Percentiles rank a stretch among this genome's conserved stretches.
Evolutionary conservation across 2,888 invertebrate genomes (phyloP).

Genomic region (Heliconius aoede): DNA sequence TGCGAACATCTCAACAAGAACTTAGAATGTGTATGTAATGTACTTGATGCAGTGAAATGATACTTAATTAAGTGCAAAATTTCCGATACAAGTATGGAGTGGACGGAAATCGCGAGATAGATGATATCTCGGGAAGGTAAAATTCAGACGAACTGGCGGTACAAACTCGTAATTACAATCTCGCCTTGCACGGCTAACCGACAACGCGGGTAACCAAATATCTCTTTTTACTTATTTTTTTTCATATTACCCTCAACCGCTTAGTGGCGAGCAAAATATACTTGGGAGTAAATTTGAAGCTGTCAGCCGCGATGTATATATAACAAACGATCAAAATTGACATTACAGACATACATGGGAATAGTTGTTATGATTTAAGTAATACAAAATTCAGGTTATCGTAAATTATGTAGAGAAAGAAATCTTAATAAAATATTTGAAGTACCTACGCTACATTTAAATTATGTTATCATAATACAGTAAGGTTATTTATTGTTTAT

Average conservation of each 20-base stretch:
- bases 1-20: constrained; percentile 60
- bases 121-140: constrained; percentile 68
- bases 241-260: constrained; percentile 66
- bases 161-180: constrained; percentile 70
- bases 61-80: constrained; percentile 73
- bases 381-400: constrained; percentile 2
- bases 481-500: constrained; percentile 81
- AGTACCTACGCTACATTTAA: constrained; percentile 77
- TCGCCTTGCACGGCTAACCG: constrained; percentile 63
- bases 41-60: constrained; percentile 39
- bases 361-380: constrained; percentile 41
- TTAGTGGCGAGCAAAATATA: constrained; percentile 76
- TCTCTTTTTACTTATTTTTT: constrained; percentile 73
- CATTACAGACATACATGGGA: constrained; percentile 44
- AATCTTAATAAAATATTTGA: constrained; percentile 76
- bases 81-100: constrained; percentile 60
- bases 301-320: constrained; percentile 66
- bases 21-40: constrained; percentile 42
- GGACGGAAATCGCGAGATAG: constrained; percentile 60
- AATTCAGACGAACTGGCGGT: constrained; percentile 70
- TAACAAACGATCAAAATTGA: constrained; percentile 52
- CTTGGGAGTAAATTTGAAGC: constrained; percentile 68
- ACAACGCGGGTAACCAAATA: constrained; percentile 58
- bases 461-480: constrained; percentile 82
- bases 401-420: too few relatives aligned